phyloP scores from a whole-genome alignment of 1,140 invertebrate genomes.

The Magallana gigas region DNA sequence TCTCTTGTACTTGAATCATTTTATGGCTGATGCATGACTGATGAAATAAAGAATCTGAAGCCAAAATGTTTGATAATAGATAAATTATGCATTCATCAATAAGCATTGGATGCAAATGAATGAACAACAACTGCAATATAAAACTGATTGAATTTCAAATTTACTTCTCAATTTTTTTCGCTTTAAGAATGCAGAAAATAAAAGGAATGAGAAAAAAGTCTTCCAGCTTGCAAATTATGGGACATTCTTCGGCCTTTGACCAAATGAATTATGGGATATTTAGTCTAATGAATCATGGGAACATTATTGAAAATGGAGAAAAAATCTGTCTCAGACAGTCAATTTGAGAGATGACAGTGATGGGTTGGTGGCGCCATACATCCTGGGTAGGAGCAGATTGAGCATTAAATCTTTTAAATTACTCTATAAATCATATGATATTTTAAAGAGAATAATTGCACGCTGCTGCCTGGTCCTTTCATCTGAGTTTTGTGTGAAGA shows the following conservation, averaged over 20 bases:
- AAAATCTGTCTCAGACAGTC: conserved; percentile 35
- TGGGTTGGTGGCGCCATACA: conserved; percentile 14
- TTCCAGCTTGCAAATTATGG: conserved; percentile 31
- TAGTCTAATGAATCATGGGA: conserved; percentile 31
- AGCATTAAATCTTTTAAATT: conserved; percentile 40
- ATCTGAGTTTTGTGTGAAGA: conserved; percentile 34
- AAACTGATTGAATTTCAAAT: conserved; percentile 15
- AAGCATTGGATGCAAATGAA: not conserved
- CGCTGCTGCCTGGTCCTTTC: conserved; percentile 33
- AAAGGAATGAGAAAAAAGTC: not conserved
- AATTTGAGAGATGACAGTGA: conserved; percentile 36
- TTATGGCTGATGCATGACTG: no score
- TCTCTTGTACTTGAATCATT: no score
- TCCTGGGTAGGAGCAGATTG: conserved; percentile 39
- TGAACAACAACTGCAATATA: conserved; percentile 3
- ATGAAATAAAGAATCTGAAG: not conserved
- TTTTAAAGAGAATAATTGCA: conserved; percentile 44
- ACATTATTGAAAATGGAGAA: conserved; percentile 38
- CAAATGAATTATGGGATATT: conserved; percentile 34
- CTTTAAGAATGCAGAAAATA: not conserved
- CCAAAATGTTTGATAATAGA: not conserved
- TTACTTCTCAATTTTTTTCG: not conserved
- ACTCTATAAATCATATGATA: conserved; percentile 42
- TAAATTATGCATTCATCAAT: not conserved
- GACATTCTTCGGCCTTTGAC: conserved; percentile 29